Base-by-base conservation (phyloP, 23 tunicate species). In the Aplidium turbinatum region DNA sequence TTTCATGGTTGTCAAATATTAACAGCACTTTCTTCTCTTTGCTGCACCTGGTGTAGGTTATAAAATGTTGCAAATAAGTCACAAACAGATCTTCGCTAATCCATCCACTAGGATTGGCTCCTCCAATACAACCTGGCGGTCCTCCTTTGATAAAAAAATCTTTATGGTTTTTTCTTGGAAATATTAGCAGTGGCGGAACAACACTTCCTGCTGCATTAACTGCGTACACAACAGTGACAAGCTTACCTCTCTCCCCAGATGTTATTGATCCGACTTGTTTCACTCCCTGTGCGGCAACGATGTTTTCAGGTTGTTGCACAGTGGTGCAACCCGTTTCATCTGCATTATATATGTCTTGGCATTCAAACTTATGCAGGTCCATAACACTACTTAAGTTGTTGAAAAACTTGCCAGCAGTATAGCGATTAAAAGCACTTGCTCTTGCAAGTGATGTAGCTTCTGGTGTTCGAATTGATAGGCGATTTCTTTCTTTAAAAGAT, bases 41-140 rank as follows among this genome's bases (percentile, higher is more conserved):
- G 21, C 6, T 54, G 60, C 60, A 54, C 6, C 60, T 25, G 21
- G 60, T 54, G 60, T 54, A 25, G 22, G 19, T 22, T 54, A 54
- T 54, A 54, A 54, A 54, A 54, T 54, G 60, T 5, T 54, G 13
- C 13, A 42, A 42, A 34, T 68, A 34, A 22, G 11, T 23, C 25
- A 39, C 40, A 30, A 68, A 68, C 47, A 16, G 39, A 39, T 68
- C 63, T 68, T 42, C 20, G 16, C 22, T 24, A 68, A 63, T 63
- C 75, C 39, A 24, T 24, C 75, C 47, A 22, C 19, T 42, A 63
- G 56, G 20, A 72, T 72, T 55, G 3, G 77, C 62, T 6, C 24
- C 47, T 68, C 75, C 75, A 68, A 40, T 68, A 6, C 63, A 68
- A 13, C 75, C 75, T 22, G 63, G 63, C 39, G 64, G 64, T 68